Percentiles rank a stretch among this genome's conserved stretches.
Conservation (phyloP, 2,113 vertebrate genomes). For the Amphiprion ocellaris region DNA sequence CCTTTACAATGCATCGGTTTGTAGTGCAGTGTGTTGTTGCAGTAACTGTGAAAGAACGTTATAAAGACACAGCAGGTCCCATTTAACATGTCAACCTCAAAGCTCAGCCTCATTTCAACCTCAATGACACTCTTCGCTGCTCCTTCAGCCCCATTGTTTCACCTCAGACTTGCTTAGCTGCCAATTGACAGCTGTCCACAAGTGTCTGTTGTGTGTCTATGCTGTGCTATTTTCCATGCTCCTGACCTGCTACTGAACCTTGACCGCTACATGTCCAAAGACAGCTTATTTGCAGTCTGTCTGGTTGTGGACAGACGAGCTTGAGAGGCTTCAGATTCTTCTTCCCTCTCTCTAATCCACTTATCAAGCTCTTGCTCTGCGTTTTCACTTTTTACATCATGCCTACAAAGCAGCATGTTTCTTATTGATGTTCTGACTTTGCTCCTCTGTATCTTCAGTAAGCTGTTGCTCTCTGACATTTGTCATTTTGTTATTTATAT, state of each 20-base stretch:
- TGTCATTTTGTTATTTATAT: constrained; percentile 60
- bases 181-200: constrained; percentile 71
- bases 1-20: too few species aligned
- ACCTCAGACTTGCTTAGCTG: constrained; percentile 64
- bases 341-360: constrained; percentile 4
- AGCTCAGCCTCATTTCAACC: constrained; percentile 56
- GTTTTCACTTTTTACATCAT: not conserved
- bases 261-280: constrained; percentile 70
- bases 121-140: constrained; percentile 51
- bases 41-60: constrained; percentile 2
- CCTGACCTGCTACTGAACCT: constrained; percentile 68
- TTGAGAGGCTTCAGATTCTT: constrained; percentile 32
- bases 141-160: constrained; percentile 53
- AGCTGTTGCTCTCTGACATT: constrained; percentile 5
- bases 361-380: not conserved
- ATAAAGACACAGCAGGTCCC: too few species aligned
- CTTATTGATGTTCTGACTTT: accelerated
- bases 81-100: constrained; percentile 22
- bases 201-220: not conserved
- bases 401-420: not conserved
- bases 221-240: constrained; percentile 47
- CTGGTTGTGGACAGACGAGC: constrained; percentile 34
- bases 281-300: constrained; percentile 68
- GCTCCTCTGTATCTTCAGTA: not conserved
- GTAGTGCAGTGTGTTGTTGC: not conserved